Conservation (phyloP, 2,888 invertebrate genomes). For the Agonopterix heracliana region DNA sequence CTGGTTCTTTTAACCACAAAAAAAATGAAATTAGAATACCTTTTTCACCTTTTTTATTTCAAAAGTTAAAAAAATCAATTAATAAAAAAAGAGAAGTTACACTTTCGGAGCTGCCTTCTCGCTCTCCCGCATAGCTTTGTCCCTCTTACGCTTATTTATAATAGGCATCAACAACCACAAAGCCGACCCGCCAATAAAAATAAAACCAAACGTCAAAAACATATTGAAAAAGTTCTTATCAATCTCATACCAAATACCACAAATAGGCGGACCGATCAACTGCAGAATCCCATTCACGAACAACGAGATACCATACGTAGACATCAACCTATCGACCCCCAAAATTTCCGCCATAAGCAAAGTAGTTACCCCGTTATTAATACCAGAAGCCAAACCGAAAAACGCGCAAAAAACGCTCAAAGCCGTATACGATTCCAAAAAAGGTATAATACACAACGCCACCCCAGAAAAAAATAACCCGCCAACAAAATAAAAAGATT, state of each 20-base stretch:
- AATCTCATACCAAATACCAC: conserved; percentile 82
- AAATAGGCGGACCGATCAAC: conserved; percentile 86
- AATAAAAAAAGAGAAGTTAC: conserved; percentile 6
- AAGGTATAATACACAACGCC: conserved; percentile 82
- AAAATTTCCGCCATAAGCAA: conserved; percentile 91
- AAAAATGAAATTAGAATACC: too few species aligned
- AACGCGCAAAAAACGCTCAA: conserved; percentile 83
- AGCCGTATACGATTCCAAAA: conserved; percentile 77
- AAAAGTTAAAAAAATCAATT: too few species aligned
- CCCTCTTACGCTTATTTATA: conserved; percentile 67
- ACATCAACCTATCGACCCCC: conserved; percentile 88
- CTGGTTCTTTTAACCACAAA: too few species aligned
- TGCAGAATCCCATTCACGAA: conserved; percentile 90
- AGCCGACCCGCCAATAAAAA: conserved; percentile 82
- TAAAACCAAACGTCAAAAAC: conserved; percentile 84
- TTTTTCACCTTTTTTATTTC: too few species aligned
- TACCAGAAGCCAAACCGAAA: conserved; percentile 88
- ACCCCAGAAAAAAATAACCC: conserved; percentile 87
- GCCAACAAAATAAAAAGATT: conserved; percentile 87
- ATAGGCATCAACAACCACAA: conserved; percentile 87
- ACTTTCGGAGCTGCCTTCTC: conserved; percentile 24
- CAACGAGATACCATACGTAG: conserved; percentile 90
- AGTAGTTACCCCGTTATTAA: conserved; percentile 90
- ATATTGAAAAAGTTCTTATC: conserved; percentile 81
- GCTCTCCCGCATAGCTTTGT: conserved; percentile 23